phyloP scores from a whole-genome alignment of 2,888 invertebrate genomes.

The Trilocha varians region DNA sequence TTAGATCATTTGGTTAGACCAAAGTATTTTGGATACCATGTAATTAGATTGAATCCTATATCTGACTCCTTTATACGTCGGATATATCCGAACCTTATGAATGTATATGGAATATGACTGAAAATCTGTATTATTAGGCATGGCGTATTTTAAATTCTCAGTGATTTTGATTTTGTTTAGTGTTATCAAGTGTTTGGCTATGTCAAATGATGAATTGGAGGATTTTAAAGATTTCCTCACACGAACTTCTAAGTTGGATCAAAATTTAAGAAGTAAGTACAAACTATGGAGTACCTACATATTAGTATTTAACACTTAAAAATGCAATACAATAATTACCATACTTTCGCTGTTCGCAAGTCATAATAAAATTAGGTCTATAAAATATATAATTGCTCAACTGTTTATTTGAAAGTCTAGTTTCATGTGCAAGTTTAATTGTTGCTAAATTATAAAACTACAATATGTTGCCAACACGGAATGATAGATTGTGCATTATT shows the following conservation, averaged over 20 bases:
- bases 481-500: too few relatives aligned
- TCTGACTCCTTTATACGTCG: not conserved
- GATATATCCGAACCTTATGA: conserved; percentile 17
- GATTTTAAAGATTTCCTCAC: conserved; percentile 56
- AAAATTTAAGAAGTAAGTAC: conserved; percentile 58
- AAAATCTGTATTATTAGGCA: conserved; percentile 16
- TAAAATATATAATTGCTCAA: not conserved
- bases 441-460: not conserved
- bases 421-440: not conserved
- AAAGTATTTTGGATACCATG: too few relatives aligned
- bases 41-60: not conserved
- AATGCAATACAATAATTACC: too few relatives aligned
- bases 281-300: too few relatives aligned
- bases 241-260: conserved; percentile 55
- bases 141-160: conserved; percentile 36
- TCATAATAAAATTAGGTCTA: too few relatives aligned
- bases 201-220: conserved; percentile 49
- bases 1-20: too few relatives aligned
- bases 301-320: too few relatives aligned
- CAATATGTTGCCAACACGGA: too few relatives aligned
- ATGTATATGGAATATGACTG: conserved; percentile 13
- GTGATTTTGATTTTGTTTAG: conserved; percentile 37
- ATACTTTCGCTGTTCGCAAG: too few relatives aligned
- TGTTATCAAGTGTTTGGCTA: conserved; percentile 44
- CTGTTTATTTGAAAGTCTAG: not conserved